Conservation (phyloP, 2,888 invertebrate species). For the Protonemura montana region DNA sequence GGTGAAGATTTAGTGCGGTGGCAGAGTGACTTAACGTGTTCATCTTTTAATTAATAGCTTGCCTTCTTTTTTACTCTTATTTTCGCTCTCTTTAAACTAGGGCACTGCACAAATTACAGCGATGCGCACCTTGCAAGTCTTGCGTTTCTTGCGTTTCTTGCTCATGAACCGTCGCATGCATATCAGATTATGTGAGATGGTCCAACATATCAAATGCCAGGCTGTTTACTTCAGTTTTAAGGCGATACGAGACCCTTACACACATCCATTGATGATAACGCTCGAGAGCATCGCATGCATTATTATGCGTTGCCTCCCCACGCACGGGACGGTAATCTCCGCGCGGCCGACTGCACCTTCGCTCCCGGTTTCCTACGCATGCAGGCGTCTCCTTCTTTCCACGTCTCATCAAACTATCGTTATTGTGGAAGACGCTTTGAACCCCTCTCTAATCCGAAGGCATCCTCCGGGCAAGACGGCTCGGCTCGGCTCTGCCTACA, state of each 20-base stretch:
- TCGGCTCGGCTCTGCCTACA: not conserved
- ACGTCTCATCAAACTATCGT: constrained; percentile 40
- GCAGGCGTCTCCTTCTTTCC: constrained; percentile 1
- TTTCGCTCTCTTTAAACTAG: not conserved
- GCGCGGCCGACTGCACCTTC: too few species aligned
- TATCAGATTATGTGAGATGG: not conserved
- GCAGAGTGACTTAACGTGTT: not conserved
- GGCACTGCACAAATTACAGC: not conserved
- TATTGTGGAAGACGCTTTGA: constrained; percentile 36
- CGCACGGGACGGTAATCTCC: not conserved
- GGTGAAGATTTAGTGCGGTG: not conserved
- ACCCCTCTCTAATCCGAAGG: constrained; percentile 30
- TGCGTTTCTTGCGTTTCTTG: not conserved
- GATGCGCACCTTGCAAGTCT: not conserved
- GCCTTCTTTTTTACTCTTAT: not conserved
- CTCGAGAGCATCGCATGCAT: not conserved
- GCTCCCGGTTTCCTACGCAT: not conserved
- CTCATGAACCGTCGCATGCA: not conserved
- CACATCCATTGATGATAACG: not conserved
- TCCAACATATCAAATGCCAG: not conserved
- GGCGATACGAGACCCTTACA: not conserved
- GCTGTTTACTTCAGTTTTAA: not conserved
- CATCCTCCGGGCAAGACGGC: not conserved
- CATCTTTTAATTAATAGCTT: not conserved
- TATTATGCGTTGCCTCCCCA: not conserved